Evolutionary conservation across 2,113 vertebrate species (phyloP), one percentile per base, ranked within the genome.

Genomic region (Cynocephalus volans): DNA sequence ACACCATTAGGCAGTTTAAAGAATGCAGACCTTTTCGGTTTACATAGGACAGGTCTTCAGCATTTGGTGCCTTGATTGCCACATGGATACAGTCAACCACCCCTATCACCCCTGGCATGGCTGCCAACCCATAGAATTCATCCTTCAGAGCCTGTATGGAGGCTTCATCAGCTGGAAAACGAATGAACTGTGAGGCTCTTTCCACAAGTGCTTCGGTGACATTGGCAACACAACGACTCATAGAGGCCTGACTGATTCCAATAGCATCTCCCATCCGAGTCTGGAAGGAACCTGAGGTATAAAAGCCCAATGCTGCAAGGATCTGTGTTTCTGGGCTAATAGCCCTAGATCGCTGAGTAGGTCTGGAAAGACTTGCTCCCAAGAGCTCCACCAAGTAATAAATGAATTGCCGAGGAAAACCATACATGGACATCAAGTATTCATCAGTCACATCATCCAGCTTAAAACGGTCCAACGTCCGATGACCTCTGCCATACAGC

Each of bases 251-350:
- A 92, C 99, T 99, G 97, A 99, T 99, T 73, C 99, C 99, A 12
- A 99, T 99, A 28, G 99, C 99, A 48, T 99, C 99, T 58, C 99
- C 99, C 99, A 99, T 99, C 11, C 99, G 99, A 6, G 99, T 99
- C 98, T 99, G 99, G 97, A 99, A 99, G 3, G 99, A 99, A 6
- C 99, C 99, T 0, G 99, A 99, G 50, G 99, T 99, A 88, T 99
- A 99, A 98, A 99, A 99, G n/a, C 99, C 99, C 95, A 99, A n/a
- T 0, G 99, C 99, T 0, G 99, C 99, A 58, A 99, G 98, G 82
- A 99, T 99, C 98, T 99, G 99, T 0, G 99, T 99, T 96, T 99
- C 99, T 0, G 99, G 99, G 95, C 99, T 99, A 96, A 99, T 99
- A 81, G 99, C 99, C 94, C 99, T 99, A 72, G 99, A 99, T 50